Evolutionary conservation across 2,797 vertebrate species (phyloP), one percentile per base, ranked within the genome.

Genomic region (Microchirus variegatus): DNA sequence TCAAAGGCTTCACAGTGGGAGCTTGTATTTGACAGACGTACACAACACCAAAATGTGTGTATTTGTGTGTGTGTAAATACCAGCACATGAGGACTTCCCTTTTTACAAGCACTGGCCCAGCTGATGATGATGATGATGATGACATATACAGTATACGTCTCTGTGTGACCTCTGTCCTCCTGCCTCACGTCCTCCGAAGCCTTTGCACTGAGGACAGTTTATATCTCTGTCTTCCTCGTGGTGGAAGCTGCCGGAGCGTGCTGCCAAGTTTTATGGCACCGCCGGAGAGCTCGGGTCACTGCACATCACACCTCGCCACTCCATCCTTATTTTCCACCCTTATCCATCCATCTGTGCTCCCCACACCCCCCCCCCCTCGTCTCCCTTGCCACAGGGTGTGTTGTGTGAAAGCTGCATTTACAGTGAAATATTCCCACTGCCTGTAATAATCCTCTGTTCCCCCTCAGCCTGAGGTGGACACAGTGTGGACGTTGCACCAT

Each of bases 301-400:
- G 73, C 80, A 80, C 84, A 80, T 87, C 80, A 72, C 85, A 84
- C 81, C 80, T 86, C 71, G 22, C 59, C 82, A 70, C 71, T 81
- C 62, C 19, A 50, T 72, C 64, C 64, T 63, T 54, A 38, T 62
- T 48, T 26, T 9, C 18, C 59, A 44, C 53, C 59, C 14, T 44
- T 48, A 17, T 56, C 67, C 63, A 52, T 60, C 70, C 77, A 77
- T 73, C 72, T 61, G 61, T 47, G 19, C 61, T 19, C 60, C 26
- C 55, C 13, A 31, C 31, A 31, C 31, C 3, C 3, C 15, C 12
- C 31, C 15, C 17, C 49, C 40, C 14, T 22, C 3, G 22, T 22
- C 42, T 45, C 52, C 15, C 6, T 36, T 44, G 40, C 64, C 59
- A 64, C 15, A 6, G 63, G 75, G 53, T 52, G 52, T 56, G 9